Evolutionary conservation across 1,140 invertebrate genomes (phyloP), one percentile per base, ranked within the genome.

Genomic region (Cylas formicarius): DNA sequence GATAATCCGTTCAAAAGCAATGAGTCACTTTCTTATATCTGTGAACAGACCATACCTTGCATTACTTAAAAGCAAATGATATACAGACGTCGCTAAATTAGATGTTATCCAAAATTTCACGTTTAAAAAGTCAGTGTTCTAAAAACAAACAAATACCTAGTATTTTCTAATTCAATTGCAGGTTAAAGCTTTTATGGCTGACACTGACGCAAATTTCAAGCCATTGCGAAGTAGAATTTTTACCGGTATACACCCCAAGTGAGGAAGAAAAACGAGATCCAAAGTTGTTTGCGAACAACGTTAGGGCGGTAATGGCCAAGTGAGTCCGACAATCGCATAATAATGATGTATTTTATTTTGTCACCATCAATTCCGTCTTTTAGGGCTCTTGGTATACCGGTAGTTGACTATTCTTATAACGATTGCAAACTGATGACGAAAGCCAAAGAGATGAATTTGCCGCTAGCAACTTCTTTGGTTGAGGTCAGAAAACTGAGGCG

Each of bases 351-450:
- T 26, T 19, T 23, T 26, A 33, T 23, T 29, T 4, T 4, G n/a
- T n/a, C n/a, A n/a, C 4, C 35, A 20, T 44, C 31, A 29, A 21
- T 22, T 45, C 51, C 51, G 31, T 47, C 60, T 77, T 75, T 26
- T 63, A 93, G 89, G 57, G 81, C 84, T 14, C 64, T 93, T 10
- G 76, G 80, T 6, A 75, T 92, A 21, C 88, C 90, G 3, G 82
- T 86, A 0, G 80, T 87, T n/a, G 88, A 94, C 66, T 92, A 92
- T 62, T 87, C 89, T 0, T 95, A 88, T 63, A 89, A 93, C 64
- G 92, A 95, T 68, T 92, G 89, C 56, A 75, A 84, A 44, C 72
- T 93, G 22, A 87, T 92, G 67, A 77, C 76, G 19, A 78, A 80
- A 53, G 90, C 89, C 5, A 84, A 84, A 56, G 78, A 84, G 56